These are phyloP conservation scores for Oedothorax gibbosus DNA, from an alignment of 1,140 invertebrate genomes.

Conservation along the genomic window DNA sequence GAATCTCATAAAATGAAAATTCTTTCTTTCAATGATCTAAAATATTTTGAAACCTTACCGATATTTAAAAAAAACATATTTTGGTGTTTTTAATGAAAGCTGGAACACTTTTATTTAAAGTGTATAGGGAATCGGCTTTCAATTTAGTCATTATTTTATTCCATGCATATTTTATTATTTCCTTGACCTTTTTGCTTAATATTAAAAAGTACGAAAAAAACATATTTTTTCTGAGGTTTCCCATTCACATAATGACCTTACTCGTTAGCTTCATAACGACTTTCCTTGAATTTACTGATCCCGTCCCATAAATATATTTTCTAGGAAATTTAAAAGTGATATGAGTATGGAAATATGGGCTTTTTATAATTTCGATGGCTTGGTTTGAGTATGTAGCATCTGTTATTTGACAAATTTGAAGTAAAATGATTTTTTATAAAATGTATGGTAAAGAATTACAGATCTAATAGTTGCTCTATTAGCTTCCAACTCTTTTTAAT, in stretches of 20 bases:
- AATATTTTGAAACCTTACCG: no score
- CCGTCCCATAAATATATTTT: slow-evolving; percentile 12
- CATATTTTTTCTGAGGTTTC: slow-evolving; percentile 25
- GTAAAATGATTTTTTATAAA: no score
- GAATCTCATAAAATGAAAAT: no score
- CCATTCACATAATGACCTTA: slow-evolving; percentile 31
- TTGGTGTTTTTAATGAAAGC: no score
- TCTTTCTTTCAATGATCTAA: no score
- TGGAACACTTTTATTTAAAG: slow-evolving; percentile 6
- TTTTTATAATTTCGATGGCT: not conserved
- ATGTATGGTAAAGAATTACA: no score
- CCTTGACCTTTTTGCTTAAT: slow-evolving; percentile 13
- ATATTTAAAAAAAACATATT: no score
- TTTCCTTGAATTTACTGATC: not conserved
- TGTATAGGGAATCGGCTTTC: slow-evolving; percentile 1
- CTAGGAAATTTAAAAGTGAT: slow-evolving; percentile 17
- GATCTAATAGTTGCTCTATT: no score
- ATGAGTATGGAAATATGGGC: not conserved
- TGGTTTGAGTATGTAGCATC: no score
- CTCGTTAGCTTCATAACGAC: slow-evolving; percentile 40
- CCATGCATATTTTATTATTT: slow-evolving; percentile 29
- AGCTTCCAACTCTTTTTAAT: no score
- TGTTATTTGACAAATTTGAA: no score
- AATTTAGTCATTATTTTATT: slow-evolving; percentile 33
- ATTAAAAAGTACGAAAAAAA: slow-evolving; percentile 15